Conservation (phyloP, 1,140 invertebrate species). For the Drosophila ironensis region DNA sequence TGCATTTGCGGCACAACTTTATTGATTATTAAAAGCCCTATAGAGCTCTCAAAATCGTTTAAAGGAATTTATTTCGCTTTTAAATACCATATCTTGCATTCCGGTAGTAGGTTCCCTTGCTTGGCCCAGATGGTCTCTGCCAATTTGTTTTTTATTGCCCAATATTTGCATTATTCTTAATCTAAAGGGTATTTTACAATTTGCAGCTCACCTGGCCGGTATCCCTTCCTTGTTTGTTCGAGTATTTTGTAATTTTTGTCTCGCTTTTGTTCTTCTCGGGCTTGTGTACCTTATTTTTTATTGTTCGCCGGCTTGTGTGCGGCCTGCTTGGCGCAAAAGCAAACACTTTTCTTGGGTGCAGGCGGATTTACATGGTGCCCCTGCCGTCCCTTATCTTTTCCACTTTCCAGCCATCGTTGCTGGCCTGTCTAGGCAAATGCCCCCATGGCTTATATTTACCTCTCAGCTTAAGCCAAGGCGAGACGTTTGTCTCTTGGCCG, state of each 20-base stretch:
- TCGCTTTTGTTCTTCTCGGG: slow-evolving; percentile 21
- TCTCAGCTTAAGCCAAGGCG: slow-evolving; percentile 41
- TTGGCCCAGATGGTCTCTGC: background rate
- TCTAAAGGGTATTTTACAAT: slow-evolving; percentile 13
- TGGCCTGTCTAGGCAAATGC: slow-evolving; percentile 35
- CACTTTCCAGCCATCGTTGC: background rate
- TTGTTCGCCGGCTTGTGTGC: background rate
- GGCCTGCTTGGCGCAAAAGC: slow-evolving; percentile 23
- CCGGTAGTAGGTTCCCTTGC: no score
- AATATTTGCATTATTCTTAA: background rate
- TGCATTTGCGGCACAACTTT: no score
- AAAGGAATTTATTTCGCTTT: background rate
- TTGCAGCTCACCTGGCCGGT: slow-evolving; percentile 13
- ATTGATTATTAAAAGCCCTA: no score
- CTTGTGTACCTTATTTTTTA: slow-evolving; percentile 12
- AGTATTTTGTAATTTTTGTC: slow-evolving; percentile 46
- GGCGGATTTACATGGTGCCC: slow-evolving; percentile 36
- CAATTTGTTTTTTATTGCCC: background rate
- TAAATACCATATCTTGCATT: no score
- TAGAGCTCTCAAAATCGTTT: no score
- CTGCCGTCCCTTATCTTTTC: background rate
- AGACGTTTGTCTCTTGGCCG: slow-evolving; percentile 50
- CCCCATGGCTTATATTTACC: slow-evolving; percentile 53
- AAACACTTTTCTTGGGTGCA: slow-evolving; percentile 56
- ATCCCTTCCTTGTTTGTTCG: slow-evolving; percentile 22